Evolutionary conservation across 1,140 invertebrate genomes (phyloP).

Genomic region (Ceratina japonica): DNA sequence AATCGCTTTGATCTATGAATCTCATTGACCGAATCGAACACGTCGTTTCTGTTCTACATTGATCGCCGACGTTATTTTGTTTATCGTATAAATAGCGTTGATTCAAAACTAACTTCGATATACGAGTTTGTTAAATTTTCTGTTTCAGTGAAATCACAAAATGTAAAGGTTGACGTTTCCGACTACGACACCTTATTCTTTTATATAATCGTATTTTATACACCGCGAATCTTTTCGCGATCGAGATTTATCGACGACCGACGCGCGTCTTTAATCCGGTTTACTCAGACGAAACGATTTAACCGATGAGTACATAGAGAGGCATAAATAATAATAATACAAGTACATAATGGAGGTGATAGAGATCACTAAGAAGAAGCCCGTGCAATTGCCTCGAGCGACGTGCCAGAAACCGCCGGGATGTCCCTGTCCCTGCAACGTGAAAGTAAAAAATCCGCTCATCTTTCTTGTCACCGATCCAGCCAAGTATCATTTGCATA

Average conservation of each 20-base stretch:
- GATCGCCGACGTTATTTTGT: constrained; percentile 5
- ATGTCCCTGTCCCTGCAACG: constrained; percentile 54
- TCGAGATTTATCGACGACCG: neutral
- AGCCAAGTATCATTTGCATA: neutral
- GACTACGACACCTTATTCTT: constrained; percentile 20
- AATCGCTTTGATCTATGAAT: constrained; percentile 3
- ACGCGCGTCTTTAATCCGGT: neutral
- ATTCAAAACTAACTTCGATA: constrained; percentile 13
- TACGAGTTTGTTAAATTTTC: constrained; percentile 2
- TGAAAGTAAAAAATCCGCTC: constrained; percentile 55
- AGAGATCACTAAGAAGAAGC: constrained; percentile 44
- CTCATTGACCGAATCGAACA: neutral
- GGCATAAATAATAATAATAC: constrained; percentile 2
- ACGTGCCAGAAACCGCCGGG: neutral
- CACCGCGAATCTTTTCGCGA: neutral
- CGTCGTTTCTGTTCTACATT: neutral
- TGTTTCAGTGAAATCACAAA: constrained; percentile 19
- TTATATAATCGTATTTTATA: constrained; percentile 41
- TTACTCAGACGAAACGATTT: neutral
- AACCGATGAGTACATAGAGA: no score
- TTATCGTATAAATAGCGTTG: constrained; percentile 5
- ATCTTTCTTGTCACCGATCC: neutral
- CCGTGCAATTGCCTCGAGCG: constrained; percentile 6
- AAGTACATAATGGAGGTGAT: constrained; percentile 58
- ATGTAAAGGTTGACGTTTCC: constrained; percentile 18